Evolutionary conservation across 2,113 vertebrate genomes (phyloP), one percentile per base, ranked within the genome.

Genomic region (Jacana jacana): DNA sequence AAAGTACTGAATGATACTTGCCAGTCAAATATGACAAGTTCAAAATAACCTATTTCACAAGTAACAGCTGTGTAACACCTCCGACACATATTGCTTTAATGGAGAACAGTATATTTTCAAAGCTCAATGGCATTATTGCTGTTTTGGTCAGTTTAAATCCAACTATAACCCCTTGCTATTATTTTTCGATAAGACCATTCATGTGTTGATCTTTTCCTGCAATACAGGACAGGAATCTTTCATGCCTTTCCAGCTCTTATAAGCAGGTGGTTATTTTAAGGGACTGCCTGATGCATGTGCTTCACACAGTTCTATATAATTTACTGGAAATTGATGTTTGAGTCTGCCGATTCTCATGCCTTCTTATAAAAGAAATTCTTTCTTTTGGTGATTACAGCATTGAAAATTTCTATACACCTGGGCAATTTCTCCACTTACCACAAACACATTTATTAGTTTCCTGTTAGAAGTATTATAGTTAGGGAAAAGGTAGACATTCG

Each of bases 221-320:
- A 96, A 95, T 37, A 81, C 8, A 57, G n/a, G 79, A 76, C n/a
- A 87, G 40, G 57, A 88, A 88, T 81, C 72, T 71, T 86, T 87
- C 77, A 92, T 1, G 17, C 10, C 37, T 91, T 83, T 72, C 20
- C 33, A 73, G 30, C 52, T 86, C 69, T 58, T 42, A 78, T 23
- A 80, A 91, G 86, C 35, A 95, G 81, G 42, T 55, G 23, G 51
- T 70, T 96, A 83, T 89, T 93, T 91, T 64, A 92, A 72, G 44
- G n/a, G 42, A 39, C 65, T 88, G 42, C 13, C 51, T 92, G 65
- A 93, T 81, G 39, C 40, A 80, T 77, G 72, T 39, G n/a, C 23
- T 86, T 91, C 55, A 79, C 40, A 69, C 10, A 79, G 20, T 44
- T 73, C 86, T 86, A 68, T 93, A 63, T 88, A 71, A 95, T 94